phyloP scores from a whole-genome alignment of 2,888 invertebrate genomes.

The Drosophila mercatorum region DNA sequence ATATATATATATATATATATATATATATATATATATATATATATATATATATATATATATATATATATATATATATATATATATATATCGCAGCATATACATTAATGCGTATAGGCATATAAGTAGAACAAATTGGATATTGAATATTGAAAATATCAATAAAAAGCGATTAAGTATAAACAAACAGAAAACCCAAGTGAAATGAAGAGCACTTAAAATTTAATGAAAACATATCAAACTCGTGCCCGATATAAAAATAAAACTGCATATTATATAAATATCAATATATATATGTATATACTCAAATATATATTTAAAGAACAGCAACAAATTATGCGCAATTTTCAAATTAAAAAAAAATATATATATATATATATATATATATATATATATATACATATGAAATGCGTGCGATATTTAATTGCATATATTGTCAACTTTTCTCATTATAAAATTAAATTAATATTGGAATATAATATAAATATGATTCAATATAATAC shows the following conservation, averaged over 20 bases:
- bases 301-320: constrained; percentile 33
- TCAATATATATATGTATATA: constrained; percentile 50
- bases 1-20: no score
- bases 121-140: constrained; percentile 77
- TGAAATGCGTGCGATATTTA: constrained; percentile 52
- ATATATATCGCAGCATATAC: constrained; percentile 4
- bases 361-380: constrained; percentile 19
- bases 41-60: constrained; percentile 20
- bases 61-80: not conserved
- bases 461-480: constrained; percentile 13
- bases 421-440: constrained; percentile 61
- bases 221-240: constrained; percentile 85
- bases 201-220: constrained; percentile 56
- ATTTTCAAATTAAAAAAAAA: constrained; percentile 57
- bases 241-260: constrained; percentile 82
- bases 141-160: constrained; percentile 73
- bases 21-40: constrained; percentile 3
- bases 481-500: constrained; percentile 43
- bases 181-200: constrained; percentile 39
- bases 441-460: constrained; percentile 57
- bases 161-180: not conserved
- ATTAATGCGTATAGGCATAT: constrained; percentile 43
- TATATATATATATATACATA: constrained; percentile 31
- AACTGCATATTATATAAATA: constrained; percentile 39
- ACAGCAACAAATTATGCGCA: constrained; percentile 65